Base-by-base conservation (phyloP, 1,140 invertebrate species). In the Drosophila navojoa region DNA sequence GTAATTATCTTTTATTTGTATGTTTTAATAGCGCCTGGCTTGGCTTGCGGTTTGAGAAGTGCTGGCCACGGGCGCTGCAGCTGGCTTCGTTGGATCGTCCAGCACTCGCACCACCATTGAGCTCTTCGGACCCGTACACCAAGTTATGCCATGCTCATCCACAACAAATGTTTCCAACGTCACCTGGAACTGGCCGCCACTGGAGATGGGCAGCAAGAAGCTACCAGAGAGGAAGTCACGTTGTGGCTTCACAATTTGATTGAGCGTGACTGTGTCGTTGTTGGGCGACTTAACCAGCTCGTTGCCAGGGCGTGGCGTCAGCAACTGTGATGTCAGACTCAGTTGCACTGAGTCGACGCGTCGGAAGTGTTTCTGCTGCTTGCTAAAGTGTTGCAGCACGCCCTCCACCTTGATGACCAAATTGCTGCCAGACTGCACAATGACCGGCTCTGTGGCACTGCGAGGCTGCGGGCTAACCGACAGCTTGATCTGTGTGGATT, bases 371-470 rank as follows among this genome's bases (percentile, higher is more conserved):
- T 95, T 94, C 15, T 95, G 93, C 52, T 93, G 92, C 52, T 93
- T 93, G 6, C 94, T 95, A 45, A 90, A 87, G 63, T 97, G 96
- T 80, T 96, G 95, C 55, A 98, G 94, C 3, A 98, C 96, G 2
- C 97, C 97, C 92, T 98, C 97, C 1, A 98, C 96, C 93, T 97
- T 97, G 0, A 98, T 94, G 1, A 96, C 96, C 13, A 98, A 92
- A 76, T 97, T 96, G 55, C 95, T 96, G 44, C 96, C 96, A 27
- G 95, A 94, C 35, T 95, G 95, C 4, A 97, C 95, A 32, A 95
- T 94, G 6, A 97, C 95, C 0, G 95, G 95, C 79, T 97, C 96
- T 1, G 95, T 95, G 55, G 95, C 93, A 32, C 95, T 94, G 73
- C 96, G 93, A 0, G 97, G 96, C 91, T 97, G 96, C 0, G 97